Base-by-base conservation (phyloP, 2,888 invertebrate genomes). In the Meliscaeva auricollis region DNA sequence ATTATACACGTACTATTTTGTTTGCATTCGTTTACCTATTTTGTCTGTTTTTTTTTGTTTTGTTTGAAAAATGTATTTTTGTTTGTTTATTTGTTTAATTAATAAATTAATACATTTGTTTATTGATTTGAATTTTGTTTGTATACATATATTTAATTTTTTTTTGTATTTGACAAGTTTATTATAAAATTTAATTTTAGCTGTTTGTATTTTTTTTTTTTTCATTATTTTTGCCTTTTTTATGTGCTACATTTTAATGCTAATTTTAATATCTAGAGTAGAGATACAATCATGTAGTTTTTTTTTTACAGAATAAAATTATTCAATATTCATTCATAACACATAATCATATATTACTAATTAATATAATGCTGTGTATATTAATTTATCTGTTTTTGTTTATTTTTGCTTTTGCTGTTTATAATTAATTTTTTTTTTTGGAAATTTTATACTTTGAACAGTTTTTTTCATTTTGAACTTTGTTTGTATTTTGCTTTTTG, bases 401-500 rank as follows among this genome's bases (percentile, higher is more conserved):
- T 76, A 22, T 15, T 41, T 38, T 26, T 44, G 58, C 44, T 64
- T 38, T 52, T 76, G 13, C 41, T 81, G 38, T 54, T 41, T 54
- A 30, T 75, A 38, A 20, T 56, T 38, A 58, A 9, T 35, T 54
- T 41, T 54, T 41, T 2, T 78, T 77, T 77, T 68, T 73, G 73
- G 85, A 77, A 72, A 82, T 64, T 74, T 70, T 89, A 89, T 89
- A 88, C 89, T 90, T 90, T 90, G 90, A 90, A 90, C 90, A 91
- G 91, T 90, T 87, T 88, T 58, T 90, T 91, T 91, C 89, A 89
- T 89, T 91, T 91, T 90, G 91, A 90, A 90, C 91, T 90, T 89
- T 91, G 89, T 75, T 87, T 54, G 54, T 54, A 72, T 52, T 77
- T 87, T 73, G 69, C 54, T 74, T 75, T 84, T 66, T 58, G 48